phyloP scores from a whole-genome alignment of 2,113 vertebrate species.

The Hiodon alosoides region DNA sequence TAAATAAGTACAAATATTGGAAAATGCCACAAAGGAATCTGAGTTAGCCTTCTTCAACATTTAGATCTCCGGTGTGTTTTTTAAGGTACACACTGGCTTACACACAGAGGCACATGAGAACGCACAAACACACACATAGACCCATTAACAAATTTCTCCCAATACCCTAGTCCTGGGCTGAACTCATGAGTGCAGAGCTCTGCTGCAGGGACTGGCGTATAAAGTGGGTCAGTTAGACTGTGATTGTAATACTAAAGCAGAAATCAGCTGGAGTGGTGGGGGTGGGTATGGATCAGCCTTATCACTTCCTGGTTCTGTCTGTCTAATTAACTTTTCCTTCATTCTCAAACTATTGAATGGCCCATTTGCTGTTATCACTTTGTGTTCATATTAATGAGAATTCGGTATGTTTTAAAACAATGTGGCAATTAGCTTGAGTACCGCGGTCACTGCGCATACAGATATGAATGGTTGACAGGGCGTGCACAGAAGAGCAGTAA shows the following conservation, averaged over 20 bases:
- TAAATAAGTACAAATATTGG: too few species aligned
- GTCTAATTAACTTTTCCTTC: neutral
- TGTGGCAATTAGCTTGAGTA: too few species aligned
- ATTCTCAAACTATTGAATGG: neutral
- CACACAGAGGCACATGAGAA: neutral
- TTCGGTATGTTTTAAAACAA: too few species aligned
- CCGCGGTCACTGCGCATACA: too few species aligned
- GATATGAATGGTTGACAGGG: too few species aligned
- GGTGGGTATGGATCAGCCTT: constrained; percentile 44
- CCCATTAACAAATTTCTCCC: constrained; percentile 14
- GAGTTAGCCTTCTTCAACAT: too few species aligned
- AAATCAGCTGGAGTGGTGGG: constrained; percentile 24
- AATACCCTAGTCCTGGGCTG: constrained; percentile 28
- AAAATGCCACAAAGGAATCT: too few species aligned
- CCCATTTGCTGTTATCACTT: too few species aligned
- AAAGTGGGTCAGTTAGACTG: constrained; percentile 42
- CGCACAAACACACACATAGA: neutral
- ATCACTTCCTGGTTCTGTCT: constrained; percentile 34
- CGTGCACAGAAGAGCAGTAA: too few species aligned
- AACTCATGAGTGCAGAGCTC: constrained; percentile 18
- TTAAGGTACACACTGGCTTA: neutral
- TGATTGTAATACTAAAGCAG: constrained; percentile 44
- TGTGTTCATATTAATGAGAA: too few species aligned
- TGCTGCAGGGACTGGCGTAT: constrained; percentile 32
- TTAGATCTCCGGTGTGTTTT: too few species aligned